A percentile compares a stretch with the other conserved stretches of the same genome.
phyloP scores from a whole-genome alignment of 2,113 vertebrate genomes.

The Chrysemys picta region DNA sequence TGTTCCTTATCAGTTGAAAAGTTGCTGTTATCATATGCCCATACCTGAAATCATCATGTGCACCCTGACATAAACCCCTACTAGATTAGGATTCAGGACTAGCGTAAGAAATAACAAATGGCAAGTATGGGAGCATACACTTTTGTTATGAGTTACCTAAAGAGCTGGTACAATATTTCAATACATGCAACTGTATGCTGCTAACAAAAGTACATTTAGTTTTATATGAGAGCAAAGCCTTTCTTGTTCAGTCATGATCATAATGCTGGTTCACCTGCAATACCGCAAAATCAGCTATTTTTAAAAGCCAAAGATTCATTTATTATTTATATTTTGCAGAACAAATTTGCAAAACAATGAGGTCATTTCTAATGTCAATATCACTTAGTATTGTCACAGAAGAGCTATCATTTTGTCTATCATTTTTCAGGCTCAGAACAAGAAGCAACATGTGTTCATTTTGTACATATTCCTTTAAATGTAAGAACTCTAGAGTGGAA shows the following conservation, averaged over 20 bases:
- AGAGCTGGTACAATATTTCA: background rate
- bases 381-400: background rate
- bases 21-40: background rate
- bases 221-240: background rate
- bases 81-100: background rate
- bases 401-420: background rate
- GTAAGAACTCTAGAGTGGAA: conserved; percentile 36
- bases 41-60: background rate
- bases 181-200: background rate
- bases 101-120: background rate
- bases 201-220: background rate
- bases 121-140: background rate
- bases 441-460: conserved; percentile 35
- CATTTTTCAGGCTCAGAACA: conserved; percentile 31
- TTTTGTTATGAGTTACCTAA: background rate
- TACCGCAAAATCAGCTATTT: background rate
- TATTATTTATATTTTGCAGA: conserved; percentile 65
- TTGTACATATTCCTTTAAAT: background rate
- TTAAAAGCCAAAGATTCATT: conserved; percentile 46
- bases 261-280: conserved; percentile 53
- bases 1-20: background rate
- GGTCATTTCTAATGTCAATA: conserved; percentile 28
- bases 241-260: conserved; percentile 65
- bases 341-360: conserved; percentile 60
- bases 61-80: background rate